These are phyloP conservation scores for Parazoanthus atlanticus DNA, from an alignment of 92 coral and sea anemone species.

Conservation along the genomic window DNA sequence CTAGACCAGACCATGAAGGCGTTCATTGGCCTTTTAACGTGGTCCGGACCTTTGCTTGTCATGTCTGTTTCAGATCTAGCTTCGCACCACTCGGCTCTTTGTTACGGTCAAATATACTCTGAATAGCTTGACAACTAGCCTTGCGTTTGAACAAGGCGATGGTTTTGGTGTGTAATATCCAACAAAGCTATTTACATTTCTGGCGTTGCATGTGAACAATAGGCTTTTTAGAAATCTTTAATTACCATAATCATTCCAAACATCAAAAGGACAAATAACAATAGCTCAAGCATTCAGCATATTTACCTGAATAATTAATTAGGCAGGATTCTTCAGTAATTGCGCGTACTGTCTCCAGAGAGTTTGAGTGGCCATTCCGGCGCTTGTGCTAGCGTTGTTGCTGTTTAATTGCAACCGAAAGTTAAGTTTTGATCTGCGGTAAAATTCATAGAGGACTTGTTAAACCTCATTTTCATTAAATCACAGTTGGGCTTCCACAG, in stretches of 20 bases:
- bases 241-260: constrained; percentile 99
- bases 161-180: constrained; percentile 78
- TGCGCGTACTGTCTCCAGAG: constrained; percentile 43
- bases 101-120: constrained; percentile 62
- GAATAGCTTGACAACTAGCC: constrained; percentile 84
- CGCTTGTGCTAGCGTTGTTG: constrained; percentile 4
- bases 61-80: constrained; percentile 54
- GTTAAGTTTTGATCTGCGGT: constrained; percentile 28
- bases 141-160: constrained; percentile 78
- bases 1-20: constrained; percentile 99
- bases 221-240: constrained; percentile 96
- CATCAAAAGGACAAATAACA: constrained; percentile 88
- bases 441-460: constrained; percentile 53
- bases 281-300: constrained; percentile 74
- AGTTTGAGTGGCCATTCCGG: constrained; percentile 6
- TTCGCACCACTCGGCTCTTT: constrained; percentile 61
- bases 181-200: constrained; percentile 99
- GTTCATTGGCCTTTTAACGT: constrained; percentile 98
- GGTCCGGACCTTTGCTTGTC: constrained; percentile 83
- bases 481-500: constrained; percentile 75
- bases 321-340: constrained; percentile 49
- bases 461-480: constrained; percentile 80
- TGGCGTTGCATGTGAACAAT: constrained; percentile 99
- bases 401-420: constrained; percentile 10
- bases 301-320: constrained; percentile 98